phyloP scores from a whole-genome alignment of 2,113 vertebrate species.

The Mormyrus lacerda region DNA sequence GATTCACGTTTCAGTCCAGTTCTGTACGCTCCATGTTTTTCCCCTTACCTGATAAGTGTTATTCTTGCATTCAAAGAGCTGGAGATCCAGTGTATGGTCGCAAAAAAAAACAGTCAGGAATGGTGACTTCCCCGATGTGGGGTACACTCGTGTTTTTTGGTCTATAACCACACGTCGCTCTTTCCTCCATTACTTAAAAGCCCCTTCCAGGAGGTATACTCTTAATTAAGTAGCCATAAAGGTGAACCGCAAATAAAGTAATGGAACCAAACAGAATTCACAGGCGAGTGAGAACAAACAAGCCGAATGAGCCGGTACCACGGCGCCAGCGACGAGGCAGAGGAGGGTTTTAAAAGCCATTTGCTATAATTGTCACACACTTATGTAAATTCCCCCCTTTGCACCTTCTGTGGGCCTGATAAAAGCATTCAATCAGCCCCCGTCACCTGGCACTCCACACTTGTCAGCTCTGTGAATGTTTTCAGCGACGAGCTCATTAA shows the following conservation, averaged over 20 bases:
- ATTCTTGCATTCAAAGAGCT: not conserved
- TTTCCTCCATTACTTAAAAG: not conserved
- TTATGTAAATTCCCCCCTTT: constrained; percentile 30
- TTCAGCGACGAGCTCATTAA: constrained; percentile 61
- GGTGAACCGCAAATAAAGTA: constrained; percentile 18
- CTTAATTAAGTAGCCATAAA: constrained; percentile 18
- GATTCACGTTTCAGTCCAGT: not conserved
- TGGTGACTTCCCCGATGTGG: not conserved
- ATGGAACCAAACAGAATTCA: constrained; percentile 23
- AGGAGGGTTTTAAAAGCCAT: constrained; percentile 45
- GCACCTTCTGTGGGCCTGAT: constrained; percentile 42
- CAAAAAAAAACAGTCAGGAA: not conserved
- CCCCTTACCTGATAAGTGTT: not conserved
- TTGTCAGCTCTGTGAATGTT: constrained; percentile 36
- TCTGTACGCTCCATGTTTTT: not conserved
- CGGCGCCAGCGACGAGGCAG: constrained; percentile 22
- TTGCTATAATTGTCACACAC: constrained; percentile 37
- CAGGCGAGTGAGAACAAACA: constrained; percentile 21
- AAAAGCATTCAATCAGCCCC: constrained; percentile 44
- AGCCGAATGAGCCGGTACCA: constrained; percentile 16
- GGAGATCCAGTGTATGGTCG: not conserved
- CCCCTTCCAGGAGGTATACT: not conserved
- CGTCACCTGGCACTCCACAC: constrained; percentile 37
- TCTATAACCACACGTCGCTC: constrained; percentile 18
- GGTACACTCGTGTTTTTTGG: constrained; percentile 24